Base-by-base conservation (phyloP, 2,113 vertebrate genomes). In the Phocoena sinus region DNA sequence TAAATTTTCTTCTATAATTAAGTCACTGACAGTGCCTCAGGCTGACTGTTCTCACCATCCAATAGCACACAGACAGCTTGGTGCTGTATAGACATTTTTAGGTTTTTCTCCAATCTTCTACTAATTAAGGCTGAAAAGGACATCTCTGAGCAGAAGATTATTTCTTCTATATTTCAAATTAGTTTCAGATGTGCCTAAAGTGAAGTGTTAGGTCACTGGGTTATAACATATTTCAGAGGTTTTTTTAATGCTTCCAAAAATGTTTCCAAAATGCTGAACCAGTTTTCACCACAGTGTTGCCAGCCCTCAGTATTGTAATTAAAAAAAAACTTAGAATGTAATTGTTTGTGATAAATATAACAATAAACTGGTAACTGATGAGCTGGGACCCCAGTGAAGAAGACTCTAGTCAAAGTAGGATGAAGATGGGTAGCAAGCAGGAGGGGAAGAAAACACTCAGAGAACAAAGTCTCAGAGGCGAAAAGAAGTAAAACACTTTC, bases 1-100 rank as follows among this genome's bases (percentile, higher is more conserved):
- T 95, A 84, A 96, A 70, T 81, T 80, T 94, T 62, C 63, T 90
- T 74, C 60, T 20, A 89, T 93, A 82, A 81, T 84, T 93, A 74
- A 96, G 74, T 90, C 76, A 38, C 79, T 68, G 65, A 38, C 33
- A 8, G 58, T 2, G 28, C 28, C 87, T 84, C 3, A 0, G 60
- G 44, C 36, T 7, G 3, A 74, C 14, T 33, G 6, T 50, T 94
- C 2, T 65, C 14, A 4, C 28, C n/a, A 41, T 44, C 44, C 53
- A 63, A 50, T 18, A n/a, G 47, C 26, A 36, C 47, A 47, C 26
- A 53, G 5, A 2, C 15, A 2, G 14, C 56, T 74, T 71, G 0
- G 5, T 25, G 56, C 44, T 65, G 3, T 1, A n/a, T 18, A 56
- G 47, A 79, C 33, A 10, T 23, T 79, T 79, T 56, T 56, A 79